Evolutionary conservation across 2,113 vertebrate genomes (phyloP), one percentile per base, ranked within the genome.

Genomic region (Egretta garzetta): DNA sequence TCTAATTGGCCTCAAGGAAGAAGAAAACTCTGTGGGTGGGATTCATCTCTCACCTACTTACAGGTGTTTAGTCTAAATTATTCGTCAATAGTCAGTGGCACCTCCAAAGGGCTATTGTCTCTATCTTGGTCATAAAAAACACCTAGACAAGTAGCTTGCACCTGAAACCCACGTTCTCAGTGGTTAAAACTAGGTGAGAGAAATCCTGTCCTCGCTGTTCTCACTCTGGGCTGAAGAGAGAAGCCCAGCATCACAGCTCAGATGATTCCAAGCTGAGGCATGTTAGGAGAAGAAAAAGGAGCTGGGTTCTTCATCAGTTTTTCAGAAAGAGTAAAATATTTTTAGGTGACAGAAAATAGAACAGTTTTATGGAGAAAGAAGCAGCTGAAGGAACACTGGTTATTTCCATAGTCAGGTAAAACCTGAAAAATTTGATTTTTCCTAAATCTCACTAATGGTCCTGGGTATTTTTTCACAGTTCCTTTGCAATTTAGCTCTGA

Each of bases 1-100:
- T 93, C 96, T 95, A 95, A 90, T 87, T 95, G 90, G 96, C 96
- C 96, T 92, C 39, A 23, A 94, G 96, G 90, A 94, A 96, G 81
- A 91, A 41, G 87, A 79, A 80, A 95, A 86, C 96, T 93, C 90
- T 49, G 87, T 97, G 96, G 96, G 95, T 97, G 96, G 93, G 95
- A 96, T 97, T 86, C 84, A 76, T 24, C 96, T 95, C 77, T 95
- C 77, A 64, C 62, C 81, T 92, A 12, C 77, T 70, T 83, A 73
- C 19, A 92, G 84, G 81, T 86, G 81, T 93, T 86, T 50, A 85
- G 33, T 68, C 81, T 82, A 43, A 88, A 85, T 85, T 75, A 28
- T 22, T 58, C 0, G 3, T 81, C 92, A 84, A 18, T 58, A 64
- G 9, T 67, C 68, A 70, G 49, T 53, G 73, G 35, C 66, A 82